These are phyloP conservation scores for Zaprionus ornatus DNA, from an alignment of 1,140 invertebrate species.

Conservation along the genomic window DNA sequence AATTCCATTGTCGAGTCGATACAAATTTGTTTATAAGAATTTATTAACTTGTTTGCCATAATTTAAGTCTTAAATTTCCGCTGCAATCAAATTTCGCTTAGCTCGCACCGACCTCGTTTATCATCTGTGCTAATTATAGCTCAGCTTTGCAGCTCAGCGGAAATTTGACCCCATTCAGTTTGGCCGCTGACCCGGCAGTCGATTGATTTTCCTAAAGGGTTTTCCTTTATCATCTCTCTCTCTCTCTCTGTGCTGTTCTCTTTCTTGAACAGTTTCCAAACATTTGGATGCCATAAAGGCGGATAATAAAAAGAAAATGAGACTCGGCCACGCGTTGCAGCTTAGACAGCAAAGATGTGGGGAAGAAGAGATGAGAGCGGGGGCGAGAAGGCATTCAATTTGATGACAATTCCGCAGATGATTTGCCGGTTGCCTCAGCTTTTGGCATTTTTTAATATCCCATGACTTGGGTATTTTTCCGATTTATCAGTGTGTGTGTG, in stretches of 20 bases:
- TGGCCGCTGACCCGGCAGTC: constrained; percentile 40
- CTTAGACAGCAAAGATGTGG: constrained; percentile 44
- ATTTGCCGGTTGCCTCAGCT: constrained; percentile 75
- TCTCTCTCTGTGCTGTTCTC: background rate
- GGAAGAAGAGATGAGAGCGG: constrained; percentile 16
- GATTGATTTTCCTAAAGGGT: constrained; percentile 61
- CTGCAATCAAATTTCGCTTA: background rate
- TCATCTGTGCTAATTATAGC: constrained; percentile 61
- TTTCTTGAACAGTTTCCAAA: constrained; percentile 17
- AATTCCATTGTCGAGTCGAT: background rate
- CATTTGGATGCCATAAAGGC: constrained; percentile 45
- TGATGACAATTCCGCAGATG: constrained; percentile 80
- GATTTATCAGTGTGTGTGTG: constrained; percentile 3
- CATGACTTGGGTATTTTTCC: constrained; percentile 64
- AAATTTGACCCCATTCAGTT: constrained; percentile 51
- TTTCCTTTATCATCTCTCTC: constrained; percentile 1
- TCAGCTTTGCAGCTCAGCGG: constrained; percentile 18
- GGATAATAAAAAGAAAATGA: constrained; percentile 49
- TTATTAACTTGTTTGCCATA: too few species aligned
- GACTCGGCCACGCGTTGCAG: constrained; percentile 73
- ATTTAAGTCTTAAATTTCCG: background rate
- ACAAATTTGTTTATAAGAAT: background rate
- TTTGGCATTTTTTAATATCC: constrained; percentile 78
- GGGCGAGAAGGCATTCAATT: constrained; percentile 65
- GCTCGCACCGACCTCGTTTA: constrained; percentile 6